phyloP scores from a whole-genome alignment of 2,888 invertebrate genomes.

The Macrosoma leucophasiata region DNA sequence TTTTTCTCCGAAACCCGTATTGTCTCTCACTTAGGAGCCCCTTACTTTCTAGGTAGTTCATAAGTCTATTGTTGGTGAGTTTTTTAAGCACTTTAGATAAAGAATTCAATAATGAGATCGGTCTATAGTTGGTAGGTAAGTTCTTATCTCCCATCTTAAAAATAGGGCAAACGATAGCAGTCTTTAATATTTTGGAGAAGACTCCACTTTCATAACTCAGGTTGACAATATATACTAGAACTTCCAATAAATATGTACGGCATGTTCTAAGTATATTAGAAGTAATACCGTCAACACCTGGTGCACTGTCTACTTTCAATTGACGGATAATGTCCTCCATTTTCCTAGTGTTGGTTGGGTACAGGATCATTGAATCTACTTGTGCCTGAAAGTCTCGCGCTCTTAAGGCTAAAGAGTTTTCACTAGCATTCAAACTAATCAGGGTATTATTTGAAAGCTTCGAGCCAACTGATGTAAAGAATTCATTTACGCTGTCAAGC shows the following conservation, averaged over 20 bases:
- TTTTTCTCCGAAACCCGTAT: no score
- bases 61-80: no score
- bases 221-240: not conserved
- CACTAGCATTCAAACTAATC: not conserved
- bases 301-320: slow-evolving; percentile 1
- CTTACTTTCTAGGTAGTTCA: no score
- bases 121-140: no score
- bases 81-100: no score
- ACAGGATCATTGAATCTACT: slow-evolving; percentile 1
- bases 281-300: slow-evolving; percentile 1
- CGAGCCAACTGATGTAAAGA: slow-evolving; percentile 1
- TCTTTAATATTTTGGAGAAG: no score
- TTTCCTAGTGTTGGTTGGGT: slow-evolving; percentile 1
- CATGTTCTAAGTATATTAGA: not conserved
- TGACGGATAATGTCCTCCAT: not conserved
- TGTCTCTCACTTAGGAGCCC: no score
- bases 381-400: not conserved
- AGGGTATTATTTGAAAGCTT: not conserved
- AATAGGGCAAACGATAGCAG: no score
- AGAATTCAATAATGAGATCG: no score
- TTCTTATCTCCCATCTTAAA: no score
- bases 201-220: not conserved
- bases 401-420: not conserved
- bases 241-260: not conserved
- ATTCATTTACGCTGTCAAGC: not conserved